Evolutionary conservation across 2,113 vertebrate species (phyloP), one percentile per base, ranked within the genome.

Genomic region (Elephas maximus): DNA sequence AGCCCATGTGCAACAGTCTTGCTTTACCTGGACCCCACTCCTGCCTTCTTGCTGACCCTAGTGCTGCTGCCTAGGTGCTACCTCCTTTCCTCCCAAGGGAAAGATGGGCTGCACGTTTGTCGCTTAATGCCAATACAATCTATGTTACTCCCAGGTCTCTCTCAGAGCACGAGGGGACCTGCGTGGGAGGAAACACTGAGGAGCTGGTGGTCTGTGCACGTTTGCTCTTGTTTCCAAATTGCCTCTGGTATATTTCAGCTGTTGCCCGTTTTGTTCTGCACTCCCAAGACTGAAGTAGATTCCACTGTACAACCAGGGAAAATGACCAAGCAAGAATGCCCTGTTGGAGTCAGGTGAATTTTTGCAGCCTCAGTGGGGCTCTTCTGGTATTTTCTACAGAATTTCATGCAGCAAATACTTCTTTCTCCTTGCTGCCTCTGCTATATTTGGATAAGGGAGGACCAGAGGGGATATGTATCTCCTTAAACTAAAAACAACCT

Each of bases 391-490:
- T 93, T 28, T 81, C 67, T 87, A 71, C 91, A 93, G 90, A 62
- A 79, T 95, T 89, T 83, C 76, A 37, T 96, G 71, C 53, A 78
- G 84, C 79, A 95, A 91, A 20, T 94, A 51, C 15, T 85, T 45
- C 20, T 90, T 95, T 77, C 62, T 95, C 81, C 57, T 91, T 79
- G 63, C 96, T 91, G 63, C 67, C 73, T 93, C 94, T 41, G 78
- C 76, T 90, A 15, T 73, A 57, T 84, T 86, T 69, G 90, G 77
- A 73, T 81, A 74, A 94, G 65, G 87, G 45, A 93, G 78, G 33
- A 44, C 74, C 76, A 80, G 82, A 76, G 90, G 67, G 94, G 37
- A 63, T 90, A 44, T 77, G 53, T 89, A 5, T 71, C 67, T 93
- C 28, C 89, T 63, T 4, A 20, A 63, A 30, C 62, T 74, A 62